Percentiles rank a stretch among this genome's conserved stretches.
These are phyloP conservation scores for Umimayanthus chanpuru DNA, from an alignment of 92 coral and sea anemone species.

Conservation along the genomic window DNA sequence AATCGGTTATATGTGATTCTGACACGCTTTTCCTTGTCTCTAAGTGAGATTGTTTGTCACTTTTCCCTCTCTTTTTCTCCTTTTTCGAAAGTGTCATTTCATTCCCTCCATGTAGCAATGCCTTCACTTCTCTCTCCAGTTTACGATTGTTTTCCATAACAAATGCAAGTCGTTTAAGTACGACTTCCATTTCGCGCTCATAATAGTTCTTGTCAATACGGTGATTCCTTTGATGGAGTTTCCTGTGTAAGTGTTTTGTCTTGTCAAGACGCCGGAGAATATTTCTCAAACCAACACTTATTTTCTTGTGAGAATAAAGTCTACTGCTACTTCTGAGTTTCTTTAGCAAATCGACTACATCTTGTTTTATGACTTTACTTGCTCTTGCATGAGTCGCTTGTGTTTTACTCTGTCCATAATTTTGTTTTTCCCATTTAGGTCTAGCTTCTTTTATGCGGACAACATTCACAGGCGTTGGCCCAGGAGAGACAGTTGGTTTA, in stretches of 20 bases:
- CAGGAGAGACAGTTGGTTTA: constrained; percentile 16
- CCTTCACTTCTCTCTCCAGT: constrained; percentile 67
- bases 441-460: constrained; percentile 67
- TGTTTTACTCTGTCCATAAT: constrained; percentile 9
- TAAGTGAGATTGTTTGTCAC: background rate
- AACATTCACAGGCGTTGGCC: constrained; percentile 59
- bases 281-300: constrained; percentile 12
- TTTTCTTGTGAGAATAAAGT: constrained; percentile 25
- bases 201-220: background rate
- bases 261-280: constrained; percentile 32
- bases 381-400: background rate
- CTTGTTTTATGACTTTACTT: constrained; percentile 11
- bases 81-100: background rate
- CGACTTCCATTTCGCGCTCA: constrained; percentile 54
- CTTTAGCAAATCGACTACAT: constrained; percentile 5
- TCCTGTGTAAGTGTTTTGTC: constrained; percentile 26
- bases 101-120: constrained; percentile 39
- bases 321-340: constrained; percentile 13
- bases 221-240: background rate
- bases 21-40: background rate
- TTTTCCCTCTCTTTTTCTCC: background rate
- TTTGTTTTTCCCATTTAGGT: background rate
- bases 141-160: constrained; percentile 68
- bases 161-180: constrained; percentile 57
- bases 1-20: background rate